Evolutionary conservation across 1,140 invertebrate genomes (phyloP), one percentile per base, ranked within the genome.

Genomic region (Pogonus chalceus): DNA sequence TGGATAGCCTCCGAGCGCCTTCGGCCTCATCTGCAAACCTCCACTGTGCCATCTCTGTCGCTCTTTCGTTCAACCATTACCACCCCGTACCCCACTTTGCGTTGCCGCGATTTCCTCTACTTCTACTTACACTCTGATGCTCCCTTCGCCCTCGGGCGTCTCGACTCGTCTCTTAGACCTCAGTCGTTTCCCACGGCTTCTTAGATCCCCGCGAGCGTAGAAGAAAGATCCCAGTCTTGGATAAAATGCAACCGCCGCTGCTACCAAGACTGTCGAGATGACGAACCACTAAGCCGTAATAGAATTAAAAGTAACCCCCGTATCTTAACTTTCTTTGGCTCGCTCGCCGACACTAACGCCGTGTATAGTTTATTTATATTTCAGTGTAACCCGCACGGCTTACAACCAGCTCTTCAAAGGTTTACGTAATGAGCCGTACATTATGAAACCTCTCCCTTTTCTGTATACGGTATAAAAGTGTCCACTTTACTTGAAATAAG

Each of bases 241-340:
- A 31, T 31, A 31, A 31, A 31, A 14, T 31, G 26, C 26, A 31
- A 43, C 9, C 37, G 37, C 37, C 37, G 18, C 9, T 43, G 37
- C 37, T 43, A 16, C 37, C 18, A 3, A 4, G 7, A 31, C 26
- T 31, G 26, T 31, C 14, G 26, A 31, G 26, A 31, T 43, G 37
- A 43, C 37, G 37, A 43, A 43, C 37, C 37, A 43, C 37, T 43
- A 43, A 43, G 18, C 37, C 18, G 37, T 43, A 43, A 43, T 43
- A 43, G 37, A 43, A 43, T 43, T 43, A 43, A 43, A 43, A 43
- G 37, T 43, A 43, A 43, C 26, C 26, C 26, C 14, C 4, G 26
- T 31, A 31, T 31, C 26, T 31, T 31, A 31, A 31, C 26, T 31
- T 31, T 31, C 26, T 31, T 31, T 31, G 26, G 26, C 26, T 14